These are phyloP conservation scores for Pavo muticus DNA, from an alignment of 2,113 vertebrate genomes.

Conservation along the genomic window DNA sequence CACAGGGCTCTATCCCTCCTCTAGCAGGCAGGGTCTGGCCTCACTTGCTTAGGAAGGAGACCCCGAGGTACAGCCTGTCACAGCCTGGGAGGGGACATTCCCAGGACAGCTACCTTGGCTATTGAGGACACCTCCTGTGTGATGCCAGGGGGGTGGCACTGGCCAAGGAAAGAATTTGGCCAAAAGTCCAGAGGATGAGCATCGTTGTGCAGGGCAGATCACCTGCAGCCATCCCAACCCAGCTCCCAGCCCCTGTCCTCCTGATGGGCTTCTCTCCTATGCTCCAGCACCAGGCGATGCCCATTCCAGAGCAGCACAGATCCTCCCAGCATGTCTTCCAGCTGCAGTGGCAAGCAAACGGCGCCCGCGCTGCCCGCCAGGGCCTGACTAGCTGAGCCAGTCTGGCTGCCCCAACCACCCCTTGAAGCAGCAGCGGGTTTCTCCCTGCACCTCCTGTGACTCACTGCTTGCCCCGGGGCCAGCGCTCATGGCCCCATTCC, in stretches of 20 bases:
- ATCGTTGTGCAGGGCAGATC: not conserved
- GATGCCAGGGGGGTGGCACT: fast-evolving
- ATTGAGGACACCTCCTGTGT: fast-evolving
- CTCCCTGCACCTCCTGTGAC: not conserved
- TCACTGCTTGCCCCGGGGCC: not conserved
- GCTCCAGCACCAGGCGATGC: not conserved
- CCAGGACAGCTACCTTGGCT: not conserved
- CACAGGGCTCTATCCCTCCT: not conserved
- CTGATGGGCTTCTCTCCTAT: fast-evolving
- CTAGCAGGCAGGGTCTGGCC: not conserved
- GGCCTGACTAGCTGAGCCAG: slow-evolving; percentile 23
- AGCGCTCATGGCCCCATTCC: fast-evolving
- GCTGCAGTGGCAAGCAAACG: not conserved
- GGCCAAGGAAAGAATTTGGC: not conserved
- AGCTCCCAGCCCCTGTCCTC: not conserved
- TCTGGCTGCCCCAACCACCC: not conserved
- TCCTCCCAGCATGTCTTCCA: not conserved
- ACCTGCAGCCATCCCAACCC: fast-evolving
- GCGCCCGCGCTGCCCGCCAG: not conserved
- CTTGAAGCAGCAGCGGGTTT: not conserved
- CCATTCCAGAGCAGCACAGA: fast-evolving
- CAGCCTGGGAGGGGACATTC: not conserved
- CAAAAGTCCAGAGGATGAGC: fast-evolving
- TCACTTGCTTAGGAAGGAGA: fast-evolving
- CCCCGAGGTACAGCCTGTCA: not conserved